A percentile compares a stretch with the other conserved stretches of the same genome.
Conservation (phyloP, 2,797 vertebrate species). For the Cetoscarus ocellatus region DNA sequence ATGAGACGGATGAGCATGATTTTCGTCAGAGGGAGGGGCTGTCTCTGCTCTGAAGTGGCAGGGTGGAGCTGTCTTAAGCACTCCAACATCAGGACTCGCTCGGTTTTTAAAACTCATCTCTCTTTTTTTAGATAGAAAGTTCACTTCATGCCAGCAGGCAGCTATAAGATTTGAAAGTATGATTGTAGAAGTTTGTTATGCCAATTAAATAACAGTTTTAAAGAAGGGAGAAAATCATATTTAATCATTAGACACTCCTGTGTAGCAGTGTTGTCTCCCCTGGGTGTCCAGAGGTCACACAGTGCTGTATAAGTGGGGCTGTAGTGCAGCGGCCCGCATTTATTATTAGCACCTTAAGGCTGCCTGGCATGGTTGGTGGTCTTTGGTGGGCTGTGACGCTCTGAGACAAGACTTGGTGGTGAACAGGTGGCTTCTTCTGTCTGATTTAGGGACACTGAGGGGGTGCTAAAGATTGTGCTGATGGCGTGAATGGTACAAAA, state of each 20-base stretch:
- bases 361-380: constrained; percentile 74
- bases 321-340: constrained; percentile 41
- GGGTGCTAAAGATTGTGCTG: constrained; percentile 32
- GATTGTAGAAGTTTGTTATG: constrained; percentile 1
- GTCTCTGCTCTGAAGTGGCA: constrained; percentile 62
- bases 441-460: constrained; percentile 9
- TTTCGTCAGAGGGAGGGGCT: constrained; percentile 65
- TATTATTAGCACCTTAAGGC: constrained; percentile 76
- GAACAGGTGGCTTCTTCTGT: constrained; percentile 73
- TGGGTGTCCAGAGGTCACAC: constrained; percentile 41
- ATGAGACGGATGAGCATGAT: constrained; percentile 64
- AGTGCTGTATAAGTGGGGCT: constrained; percentile 19
- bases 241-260: neutral
- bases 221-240: neutral
- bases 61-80: constrained; percentile 77
- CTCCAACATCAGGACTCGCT: constrained; percentile 31
- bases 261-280: constrained; percentile 22
- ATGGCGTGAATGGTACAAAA: constrained; percentile 16
- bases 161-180: neutral
- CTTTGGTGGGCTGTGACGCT: constrained; percentile 50
- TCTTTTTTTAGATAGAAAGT: neutral
- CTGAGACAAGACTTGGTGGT: constrained; percentile 50
- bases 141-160: neutral
- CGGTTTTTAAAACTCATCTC: constrained; percentile 4
- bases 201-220: neutral